Evolutionary conservation across 2,888 invertebrate species (phyloP).

Genomic region (Argyresthia goedartella): DNA sequence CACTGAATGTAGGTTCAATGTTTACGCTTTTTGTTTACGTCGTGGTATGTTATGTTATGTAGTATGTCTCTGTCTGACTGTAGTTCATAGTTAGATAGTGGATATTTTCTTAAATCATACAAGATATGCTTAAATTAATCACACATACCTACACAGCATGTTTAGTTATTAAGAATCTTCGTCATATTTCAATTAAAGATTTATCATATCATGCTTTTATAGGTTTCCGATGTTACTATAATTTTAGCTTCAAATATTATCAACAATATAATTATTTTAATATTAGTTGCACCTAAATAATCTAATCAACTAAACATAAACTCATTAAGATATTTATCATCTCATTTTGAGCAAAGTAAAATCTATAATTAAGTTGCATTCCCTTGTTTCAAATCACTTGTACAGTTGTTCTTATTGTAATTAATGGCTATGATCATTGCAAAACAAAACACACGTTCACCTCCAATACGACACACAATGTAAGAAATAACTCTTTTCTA

Average conservation of each 20-base stretch:
- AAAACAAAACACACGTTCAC: background rate
- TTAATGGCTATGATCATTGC: background rate
- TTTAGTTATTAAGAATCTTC: background rate
- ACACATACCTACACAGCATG: background rate
- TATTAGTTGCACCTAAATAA: background rate
- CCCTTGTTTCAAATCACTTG: too few species aligned
- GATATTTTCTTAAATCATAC: background rate
- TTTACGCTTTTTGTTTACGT: slow-evolving; percentile 64
- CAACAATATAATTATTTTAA: background rate
- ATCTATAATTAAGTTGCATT: too few species aligned
- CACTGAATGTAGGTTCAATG: slow-evolving; percentile 16
- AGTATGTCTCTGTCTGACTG: slow-evolving; percentile 16
- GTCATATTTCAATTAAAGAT: background rate
- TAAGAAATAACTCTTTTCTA: too few species aligned
- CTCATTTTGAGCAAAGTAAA: too few species aligned
- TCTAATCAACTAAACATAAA: background rate
- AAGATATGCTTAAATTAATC: background rate
- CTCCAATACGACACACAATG: too few species aligned
- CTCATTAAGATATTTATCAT: background rate
- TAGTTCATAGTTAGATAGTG: background rate
- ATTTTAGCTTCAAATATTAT: background rate
- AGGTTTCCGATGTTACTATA: background rate
- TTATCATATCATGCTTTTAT: too few species aligned
- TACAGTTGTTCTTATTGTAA: too few species aligned
- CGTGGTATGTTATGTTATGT: slow-evolving; percentile 10